A percentile compares a stretch with the other conserved stretches of the same genome.
phyloP scores from a whole-genome alignment of 2,113 vertebrate species.

The Camelus bactrianus region DNA sequence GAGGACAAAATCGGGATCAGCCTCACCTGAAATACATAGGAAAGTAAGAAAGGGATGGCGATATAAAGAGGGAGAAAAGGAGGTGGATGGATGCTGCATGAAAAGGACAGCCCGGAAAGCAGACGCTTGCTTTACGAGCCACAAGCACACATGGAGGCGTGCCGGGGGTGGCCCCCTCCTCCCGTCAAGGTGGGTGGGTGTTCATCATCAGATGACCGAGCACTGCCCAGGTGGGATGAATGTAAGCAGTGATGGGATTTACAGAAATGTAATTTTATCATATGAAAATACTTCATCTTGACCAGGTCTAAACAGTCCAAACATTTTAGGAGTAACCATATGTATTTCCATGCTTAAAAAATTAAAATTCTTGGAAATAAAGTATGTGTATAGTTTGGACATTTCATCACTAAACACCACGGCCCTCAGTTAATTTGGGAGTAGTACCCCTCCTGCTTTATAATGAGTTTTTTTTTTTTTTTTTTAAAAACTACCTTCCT shows the following conservation, averaged over 20 bases:
- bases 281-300: background rate
- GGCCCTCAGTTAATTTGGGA: background rate
- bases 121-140: background rate
- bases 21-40: background rate
- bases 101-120: background rate
- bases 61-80: background rate
- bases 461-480: background rate
- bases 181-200: no score
- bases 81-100: background rate
- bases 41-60: background rate
- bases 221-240: background rate
- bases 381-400: background rate
- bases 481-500: background rate
- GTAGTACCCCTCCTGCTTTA: background rate
- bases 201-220: no score
- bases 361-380: background rate
- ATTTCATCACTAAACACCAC: background rate
- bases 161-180: no score
- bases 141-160: background rate
- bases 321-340: background rate
- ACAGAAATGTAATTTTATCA: background rate
- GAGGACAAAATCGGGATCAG: background rate
- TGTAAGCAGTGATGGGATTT: background rate
- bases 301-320: slow-evolving; percentile 24
- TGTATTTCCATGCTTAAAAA: background rate